These are phyloP conservation scores for Anagrus nilaparvatae DNA, from an alignment of 1,140 invertebrate genomes.

Conservation along the genomic window DNA sequence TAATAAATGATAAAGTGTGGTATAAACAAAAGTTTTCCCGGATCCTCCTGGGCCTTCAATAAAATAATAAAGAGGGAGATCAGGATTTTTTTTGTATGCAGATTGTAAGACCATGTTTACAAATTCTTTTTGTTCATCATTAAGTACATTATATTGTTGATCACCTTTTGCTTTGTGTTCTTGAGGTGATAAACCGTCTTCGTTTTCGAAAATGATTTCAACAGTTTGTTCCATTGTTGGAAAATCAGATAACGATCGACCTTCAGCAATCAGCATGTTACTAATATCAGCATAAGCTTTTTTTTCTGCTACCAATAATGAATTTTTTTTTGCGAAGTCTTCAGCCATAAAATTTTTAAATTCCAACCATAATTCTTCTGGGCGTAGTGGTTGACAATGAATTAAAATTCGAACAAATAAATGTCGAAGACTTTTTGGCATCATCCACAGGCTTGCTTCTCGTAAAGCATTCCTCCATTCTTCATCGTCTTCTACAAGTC, in stretches of 20 bases:
- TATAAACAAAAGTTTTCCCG: too few species aligned
- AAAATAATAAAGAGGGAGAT: too few species aligned
- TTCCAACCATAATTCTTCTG: constrained; percentile 1
- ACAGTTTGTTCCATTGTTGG: neutral
- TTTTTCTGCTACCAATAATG: neutral
- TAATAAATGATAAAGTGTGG: too few species aligned
- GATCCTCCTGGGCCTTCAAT: too few species aligned
- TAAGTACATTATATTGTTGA: too few species aligned
- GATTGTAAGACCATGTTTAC: too few species aligned
- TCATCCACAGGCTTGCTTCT: constrained; percentile 5
- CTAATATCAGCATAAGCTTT: constrained; percentile 1
- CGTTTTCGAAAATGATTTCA: too few species aligned
- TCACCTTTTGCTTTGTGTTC: too few species aligned
- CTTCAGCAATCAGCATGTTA: neutral
- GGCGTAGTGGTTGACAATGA: constrained; percentile 1
- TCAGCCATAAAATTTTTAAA: neutral
- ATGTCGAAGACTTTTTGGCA: neutral
- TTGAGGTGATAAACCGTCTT: too few species aligned
- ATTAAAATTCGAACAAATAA: constrained; percentile 6
- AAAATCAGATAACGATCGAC: neutral
- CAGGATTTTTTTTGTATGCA: too few species aligned
- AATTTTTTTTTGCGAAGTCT: neutral
- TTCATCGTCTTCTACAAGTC: constrained; percentile 12
- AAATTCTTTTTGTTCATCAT: too few species aligned
- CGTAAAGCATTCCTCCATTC: constrained; percentile 1